phyloP scores from a whole-genome alignment of 2,113 vertebrate genomes.

The Aplodontia rufa region DNA sequence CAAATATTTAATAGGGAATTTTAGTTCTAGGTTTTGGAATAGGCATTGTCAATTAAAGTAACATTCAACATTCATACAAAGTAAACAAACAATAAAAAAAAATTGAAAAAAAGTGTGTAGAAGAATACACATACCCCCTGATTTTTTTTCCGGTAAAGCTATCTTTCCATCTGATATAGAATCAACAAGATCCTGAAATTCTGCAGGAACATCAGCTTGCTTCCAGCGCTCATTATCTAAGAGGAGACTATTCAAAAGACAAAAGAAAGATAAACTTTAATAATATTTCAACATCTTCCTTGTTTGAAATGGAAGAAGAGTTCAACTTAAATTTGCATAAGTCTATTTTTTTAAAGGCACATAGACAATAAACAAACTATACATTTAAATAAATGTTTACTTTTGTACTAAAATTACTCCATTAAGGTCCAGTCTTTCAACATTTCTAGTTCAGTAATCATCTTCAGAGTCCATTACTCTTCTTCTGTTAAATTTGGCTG shows the following conservation, averaged over 20 bases:
- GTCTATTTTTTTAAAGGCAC: too few relatives aligned
- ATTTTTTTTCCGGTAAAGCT: slow-evolving; percentile 92
- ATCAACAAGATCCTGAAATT: slow-evolving; percentile 98
- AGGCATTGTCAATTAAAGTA: slow-evolving; percentile 6
- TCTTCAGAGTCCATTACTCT: too few relatives aligned
- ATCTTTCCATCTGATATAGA: slow-evolving; percentile 94
- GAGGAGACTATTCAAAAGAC: slow-evolving; percentile 88
- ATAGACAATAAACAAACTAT: too few relatives aligned
- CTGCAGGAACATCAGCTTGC: slow-evolving; percentile 96
- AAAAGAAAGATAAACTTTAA: slow-evolving; percentile 59
- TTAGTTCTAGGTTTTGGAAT: slow-evolving; percentile 32
- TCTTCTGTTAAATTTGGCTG: too few relatives aligned
- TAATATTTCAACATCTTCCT: not conserved
- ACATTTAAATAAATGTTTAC: too few relatives aligned
- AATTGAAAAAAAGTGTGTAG: not conserved
- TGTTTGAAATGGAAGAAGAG: slow-evolving; percentile 33
- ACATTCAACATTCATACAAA: slow-evolving; percentile 40
- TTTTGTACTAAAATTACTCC: too few relatives aligned
- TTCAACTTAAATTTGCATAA: too few relatives aligned
- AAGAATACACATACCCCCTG: slow-evolving; percentile 84
- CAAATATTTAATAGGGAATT: not conserved
- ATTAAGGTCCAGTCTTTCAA: too few relatives aligned
- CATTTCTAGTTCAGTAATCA: too few relatives aligned
- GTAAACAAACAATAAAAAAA: slow-evolving; percentile 15
- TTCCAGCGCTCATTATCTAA: slow-evolving; percentile 99